Evolutionary conservation across 2,113 vertebrate genomes (phyloP).

Genomic region (Colaptes auratus): DNA sequence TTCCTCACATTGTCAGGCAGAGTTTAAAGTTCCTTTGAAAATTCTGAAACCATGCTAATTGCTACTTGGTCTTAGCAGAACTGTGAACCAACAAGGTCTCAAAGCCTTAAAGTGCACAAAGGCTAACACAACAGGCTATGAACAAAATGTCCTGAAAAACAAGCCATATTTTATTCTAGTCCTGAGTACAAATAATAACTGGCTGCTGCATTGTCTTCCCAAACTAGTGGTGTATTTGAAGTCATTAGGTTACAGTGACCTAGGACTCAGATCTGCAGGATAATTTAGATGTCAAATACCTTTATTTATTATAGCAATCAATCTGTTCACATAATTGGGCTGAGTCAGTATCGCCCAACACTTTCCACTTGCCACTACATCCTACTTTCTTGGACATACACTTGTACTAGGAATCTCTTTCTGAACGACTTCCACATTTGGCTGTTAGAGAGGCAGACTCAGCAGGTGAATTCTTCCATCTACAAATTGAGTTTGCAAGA

Average conservation of each 20-base stretch:
- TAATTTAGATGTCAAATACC: neutral
- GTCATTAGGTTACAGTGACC: neutral
- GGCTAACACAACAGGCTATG: neutral
- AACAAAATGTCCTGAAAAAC: neutral
- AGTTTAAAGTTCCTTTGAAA: neutral
- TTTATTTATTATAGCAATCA: neutral
- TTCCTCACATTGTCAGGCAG: neutral
- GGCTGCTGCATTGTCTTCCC: neutral
- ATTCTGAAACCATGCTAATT: neutral
- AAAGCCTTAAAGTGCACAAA: neutral
- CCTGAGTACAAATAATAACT: neutral
- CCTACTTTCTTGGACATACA: neutral
- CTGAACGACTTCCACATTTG: neutral
- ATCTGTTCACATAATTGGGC: neutral
- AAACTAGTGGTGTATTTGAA: neutral
- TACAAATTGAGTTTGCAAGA: neutral
- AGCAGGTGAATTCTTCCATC: neutral
- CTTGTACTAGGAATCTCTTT: neutral
- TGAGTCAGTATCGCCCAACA: neutral
- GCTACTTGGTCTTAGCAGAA: neutral
- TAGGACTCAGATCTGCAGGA: neutral
- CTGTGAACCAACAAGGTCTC: neutral
- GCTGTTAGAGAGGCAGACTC: neutral
- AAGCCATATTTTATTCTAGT: neutral
- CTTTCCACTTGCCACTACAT: neutral